These are phyloP conservation scores for Eudasyphora cyanicolor DNA, from an alignment of 2,888 invertebrate species.

Conservation along the genomic window DNA sequence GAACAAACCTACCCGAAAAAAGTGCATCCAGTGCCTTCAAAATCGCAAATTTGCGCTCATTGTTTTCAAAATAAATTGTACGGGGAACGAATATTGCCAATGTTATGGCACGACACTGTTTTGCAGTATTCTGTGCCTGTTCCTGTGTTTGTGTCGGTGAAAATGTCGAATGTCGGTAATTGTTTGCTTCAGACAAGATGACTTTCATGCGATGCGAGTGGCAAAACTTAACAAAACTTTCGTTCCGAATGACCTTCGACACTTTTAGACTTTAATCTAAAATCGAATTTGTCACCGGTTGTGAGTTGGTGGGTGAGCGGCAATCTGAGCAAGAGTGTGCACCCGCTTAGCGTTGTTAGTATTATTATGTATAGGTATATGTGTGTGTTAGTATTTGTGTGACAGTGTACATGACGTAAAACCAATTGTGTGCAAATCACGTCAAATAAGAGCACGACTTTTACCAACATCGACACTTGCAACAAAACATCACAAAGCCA, in stretches of 20 bases:
- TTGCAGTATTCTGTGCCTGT: not conserved
- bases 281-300: slow-evolving; percentile 32
- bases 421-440: slow-evolving; percentile 38
- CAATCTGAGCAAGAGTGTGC: not conserved
- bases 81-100: no score
- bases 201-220: not conserved
- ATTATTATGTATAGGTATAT: not conserved
- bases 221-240: slow-evolving; percentile 23
- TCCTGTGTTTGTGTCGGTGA: no score
- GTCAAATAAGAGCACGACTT: slow-evolving; percentile 36
- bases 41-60: no score
- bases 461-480: slow-evolving; percentile 35
- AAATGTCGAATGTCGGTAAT: not conserved
- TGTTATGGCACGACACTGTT: no score
- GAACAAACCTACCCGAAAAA: no score
- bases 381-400: not conserved
- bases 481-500: slow-evolving; percentile 34
- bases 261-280: slow-evolving; percentile 33
- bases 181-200: not conserved
- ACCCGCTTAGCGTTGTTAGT: not conserved
- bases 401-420: slow-evolving; percentile 15
- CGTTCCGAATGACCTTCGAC: slow-evolving; percentile 28
- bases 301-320: not conserved
- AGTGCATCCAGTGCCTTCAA: no score
- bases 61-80: no score